Percentiles rank a stretch among this genome's conserved stretches.
Conservation (phyloP, 2,113 vertebrate species). For the Albula glossodonta region DNA sequence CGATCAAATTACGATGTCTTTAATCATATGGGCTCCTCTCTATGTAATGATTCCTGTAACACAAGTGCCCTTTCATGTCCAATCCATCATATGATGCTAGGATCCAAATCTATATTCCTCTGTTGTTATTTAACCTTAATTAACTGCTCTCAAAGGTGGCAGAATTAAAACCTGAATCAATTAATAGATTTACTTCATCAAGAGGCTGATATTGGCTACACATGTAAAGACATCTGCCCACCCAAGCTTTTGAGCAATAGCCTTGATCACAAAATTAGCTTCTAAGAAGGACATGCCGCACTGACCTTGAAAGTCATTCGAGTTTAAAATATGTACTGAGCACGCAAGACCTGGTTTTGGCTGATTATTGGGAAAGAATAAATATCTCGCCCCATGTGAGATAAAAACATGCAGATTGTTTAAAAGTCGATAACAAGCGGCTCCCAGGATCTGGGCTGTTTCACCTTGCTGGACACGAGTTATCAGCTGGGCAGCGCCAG, state of each 20-base stretch:
- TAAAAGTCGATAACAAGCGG: not conserved
- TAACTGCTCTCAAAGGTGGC: not conserved
- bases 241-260: no score
- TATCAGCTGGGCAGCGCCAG: not conserved
- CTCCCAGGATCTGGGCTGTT: not conserved
- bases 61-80: not conserved
- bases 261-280: not conserved
- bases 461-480: not conserved
- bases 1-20: slow-evolving; percentile 15
- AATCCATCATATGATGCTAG: not conserved
- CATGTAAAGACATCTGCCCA: not conserved
- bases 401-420: not conserved
- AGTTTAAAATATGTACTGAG: not conserved
- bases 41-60: not conserved
- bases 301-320: not conserved
- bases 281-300: not conserved
- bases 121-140: slow-evolving; percentile 4
- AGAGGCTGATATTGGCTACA: not conserved
- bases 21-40: not conserved
- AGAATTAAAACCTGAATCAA: not conserved
- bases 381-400: not conserved
- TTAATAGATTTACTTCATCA: not conserved
- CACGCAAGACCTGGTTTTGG: not conserved
- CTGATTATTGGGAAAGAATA: not conserved
- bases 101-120: not conserved